Evolutionary conservation across 2,113 vertebrate genomes (phyloP), one percentile per base, ranked within the genome.

Genomic region (Rhabdomys dilectus): DNA sequence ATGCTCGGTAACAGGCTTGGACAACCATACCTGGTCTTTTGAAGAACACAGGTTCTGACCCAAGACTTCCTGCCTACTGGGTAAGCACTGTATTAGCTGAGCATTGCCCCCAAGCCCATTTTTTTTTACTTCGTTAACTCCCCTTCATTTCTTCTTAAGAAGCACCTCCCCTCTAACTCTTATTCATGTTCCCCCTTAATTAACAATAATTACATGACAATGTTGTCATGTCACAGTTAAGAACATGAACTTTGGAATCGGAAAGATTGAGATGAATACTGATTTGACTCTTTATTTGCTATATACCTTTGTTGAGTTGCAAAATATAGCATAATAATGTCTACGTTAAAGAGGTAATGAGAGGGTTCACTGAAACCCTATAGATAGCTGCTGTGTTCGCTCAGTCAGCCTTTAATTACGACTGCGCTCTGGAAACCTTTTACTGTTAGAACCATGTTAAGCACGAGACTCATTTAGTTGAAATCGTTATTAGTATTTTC

Each of bases 191-290:
- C 42, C 62, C 42, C 62, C 62, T 51, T 68, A 72, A 93, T 91
- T 88, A 85, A 31, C 76, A 24, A 31, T 36, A 48, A 66, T 80
- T 31, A 56, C 82, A 56, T n/a, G 45, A 75, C 89, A 34, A 84
- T 72, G 9, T 42, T 90, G 29, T 88, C 31, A 88, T 72, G 88
- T 60, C 88, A 75, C 24, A 24, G 84, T 31, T 9, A 73, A 39
- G 70, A 56, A 53, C 53, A 42, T 48, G 51, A 90, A 82, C 81
- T 94, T 70, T 90, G 53, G 86, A 90, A 81, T 77, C 26, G 53
- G 31, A 56, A 96, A 78, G 76, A 91, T 7, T 62, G 60, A 93
- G 19, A 66, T 26, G 91, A 84, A 95, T 76, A 70, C 51, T 73
- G n/a, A 95, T 56, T 64, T 89, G 76, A 48, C 42, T 26, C 76